These are phyloP conservation scores for Ryuthela nishihirai DNA, from an alignment of 2,888 invertebrate genomes.

Conservation along the genomic window DNA sequence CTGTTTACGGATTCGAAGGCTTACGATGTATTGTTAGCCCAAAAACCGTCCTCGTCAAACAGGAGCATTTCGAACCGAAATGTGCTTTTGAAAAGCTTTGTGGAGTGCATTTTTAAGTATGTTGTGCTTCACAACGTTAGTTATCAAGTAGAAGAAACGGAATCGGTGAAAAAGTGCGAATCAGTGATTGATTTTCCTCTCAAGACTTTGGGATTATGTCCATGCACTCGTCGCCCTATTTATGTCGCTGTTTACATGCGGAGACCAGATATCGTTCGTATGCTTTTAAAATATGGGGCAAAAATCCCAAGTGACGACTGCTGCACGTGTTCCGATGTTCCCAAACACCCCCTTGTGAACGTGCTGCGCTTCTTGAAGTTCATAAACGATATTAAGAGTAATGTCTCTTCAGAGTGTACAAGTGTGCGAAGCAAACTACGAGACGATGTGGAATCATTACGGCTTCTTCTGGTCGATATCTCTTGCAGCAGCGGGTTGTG, in stretches of 20 bases:
- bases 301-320: conserved; percentile 23
- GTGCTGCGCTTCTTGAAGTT: conserved; percentile 12
- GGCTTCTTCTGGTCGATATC: conserved; percentile 22
- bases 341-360: conserved; percentile 16
- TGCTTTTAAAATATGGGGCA: conserved; percentile 22
- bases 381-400: neutral
- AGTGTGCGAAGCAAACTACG: no score
- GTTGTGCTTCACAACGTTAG: neutral
- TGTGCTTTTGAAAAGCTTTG: conserved; percentile 5
- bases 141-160: neutral
- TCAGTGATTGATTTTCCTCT: conserved; percentile 18
- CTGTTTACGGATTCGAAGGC: conserved; percentile 18
- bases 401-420: no score
- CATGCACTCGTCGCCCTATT: conserved; percentile 24
- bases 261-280: conserved; percentile 8
- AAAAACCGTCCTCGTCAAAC: neutral
- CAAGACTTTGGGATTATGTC: conserved; percentile 26
- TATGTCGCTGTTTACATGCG: conserved; percentile 23
- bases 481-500: conserved; percentile 5
- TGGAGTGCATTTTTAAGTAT: conserved; percentile 15
- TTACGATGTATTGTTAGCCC: neutral
- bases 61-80: neutral
- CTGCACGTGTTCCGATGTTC: conserved; percentile 1
- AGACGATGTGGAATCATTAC: neutral
- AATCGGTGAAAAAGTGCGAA: conserved; percentile 1